Conservation (phyloP, 2,888 invertebrate genomes). For the Axea sp. region DNA sequence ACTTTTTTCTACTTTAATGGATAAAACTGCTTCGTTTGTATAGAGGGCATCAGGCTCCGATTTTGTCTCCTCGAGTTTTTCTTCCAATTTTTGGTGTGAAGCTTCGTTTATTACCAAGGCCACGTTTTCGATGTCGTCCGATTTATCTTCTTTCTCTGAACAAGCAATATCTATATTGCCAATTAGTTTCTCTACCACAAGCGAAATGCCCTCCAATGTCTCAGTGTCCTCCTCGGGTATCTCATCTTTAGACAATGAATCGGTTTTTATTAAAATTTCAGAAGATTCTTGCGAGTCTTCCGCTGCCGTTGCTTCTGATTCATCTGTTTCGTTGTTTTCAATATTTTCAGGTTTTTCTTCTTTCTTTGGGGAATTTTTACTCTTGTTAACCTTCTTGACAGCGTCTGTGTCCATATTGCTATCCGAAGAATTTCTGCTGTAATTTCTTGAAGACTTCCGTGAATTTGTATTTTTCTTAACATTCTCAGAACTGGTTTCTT, state of each 20-base stretch:
- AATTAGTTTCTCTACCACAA: conserved; percentile 73
- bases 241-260: background rate
- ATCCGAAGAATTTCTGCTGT: conserved; percentile 49
- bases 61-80: background rate
- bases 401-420: conserved; percentile 35
- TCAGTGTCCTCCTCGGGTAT: conserved; percentile 67
- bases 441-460: conserved; percentile 65
- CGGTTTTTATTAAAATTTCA: background rate
- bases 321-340: conserved; percentile 1
- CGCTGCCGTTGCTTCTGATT: background rate
- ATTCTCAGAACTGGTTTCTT: conserved; percentile 36
- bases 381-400: conserved; percentile 53
- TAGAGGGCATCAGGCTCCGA: background rate
- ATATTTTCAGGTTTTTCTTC: conserved; percentile 18
- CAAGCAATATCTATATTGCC: conserved; percentile 21
- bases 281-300: background rate
- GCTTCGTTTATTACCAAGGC: conserved; percentile 19
- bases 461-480: conserved; percentile 39
- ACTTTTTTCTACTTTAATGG: too few relatives aligned
- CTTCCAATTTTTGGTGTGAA: conserved; percentile 10
- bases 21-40: too few relatives aligned
- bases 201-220: conserved; percentile 74
- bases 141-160: conserved; percentile 3
- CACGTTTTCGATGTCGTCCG: conserved; percentile 51
- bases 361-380: conserved; percentile 31